Conservation (phyloP, 2,888 invertebrate genomes). For the Mesorhabditis belari region DNA sequence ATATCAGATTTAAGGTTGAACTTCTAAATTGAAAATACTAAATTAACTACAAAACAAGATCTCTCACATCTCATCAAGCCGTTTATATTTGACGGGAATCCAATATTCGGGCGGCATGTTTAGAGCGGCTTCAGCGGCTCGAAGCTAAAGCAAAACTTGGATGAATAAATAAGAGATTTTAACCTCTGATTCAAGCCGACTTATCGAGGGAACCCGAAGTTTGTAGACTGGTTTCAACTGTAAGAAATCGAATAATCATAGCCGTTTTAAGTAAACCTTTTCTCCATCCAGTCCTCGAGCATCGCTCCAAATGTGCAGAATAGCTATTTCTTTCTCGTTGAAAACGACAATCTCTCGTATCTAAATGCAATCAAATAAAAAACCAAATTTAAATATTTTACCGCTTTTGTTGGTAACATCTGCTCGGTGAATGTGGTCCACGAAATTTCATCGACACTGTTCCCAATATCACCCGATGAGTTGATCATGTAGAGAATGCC, state of each 20-base stretch:
- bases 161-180: no score
- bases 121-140: constrained; percentile 69
- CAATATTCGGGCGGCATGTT: constrained; percentile 44
- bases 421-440: constrained; percentile 96
- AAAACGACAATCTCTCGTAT: constrained; percentile 33
- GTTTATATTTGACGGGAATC: constrained; percentile 39
- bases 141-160: constrained; percentile 80
- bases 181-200: background rate
- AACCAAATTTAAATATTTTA: constrained; percentile 15
- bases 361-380: constrained; percentile 6
- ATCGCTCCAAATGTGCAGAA: constrained; percentile 16
- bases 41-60: background rate
- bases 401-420: constrained; percentile 88
- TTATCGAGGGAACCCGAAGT: background rate
- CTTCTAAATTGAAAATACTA: background rate
- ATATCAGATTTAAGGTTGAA: constrained; percentile 15
- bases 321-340: constrained; percentile 38
- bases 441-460: constrained; percentile 59
- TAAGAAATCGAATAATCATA: no score
- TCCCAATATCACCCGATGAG: constrained; percentile 6
- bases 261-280: constrained; percentile 7
- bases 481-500: background rate
- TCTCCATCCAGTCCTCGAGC: constrained; percentile 34
- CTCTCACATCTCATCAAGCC: constrained; percentile 32
- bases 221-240: background rate